A percentile compares a stretch with the other conserved stretches of the same genome.
These are phyloP conservation scores for Dioctria rufipes DNA, from an alignment of 2,888 invertebrate species.

Conservation along the genomic window DNA sequence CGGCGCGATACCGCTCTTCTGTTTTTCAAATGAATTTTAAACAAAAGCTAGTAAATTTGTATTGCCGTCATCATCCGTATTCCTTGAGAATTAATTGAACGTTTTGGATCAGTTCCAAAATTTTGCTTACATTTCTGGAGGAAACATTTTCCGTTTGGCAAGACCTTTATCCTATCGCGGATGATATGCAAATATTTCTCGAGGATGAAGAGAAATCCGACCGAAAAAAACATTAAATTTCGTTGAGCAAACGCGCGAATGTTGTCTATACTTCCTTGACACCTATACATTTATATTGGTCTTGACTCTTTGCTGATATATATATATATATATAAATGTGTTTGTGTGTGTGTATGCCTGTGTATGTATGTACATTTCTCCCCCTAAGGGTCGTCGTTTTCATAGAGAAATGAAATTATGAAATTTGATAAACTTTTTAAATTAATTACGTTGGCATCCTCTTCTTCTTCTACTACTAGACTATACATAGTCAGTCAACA, in stretches of 20 bases:
- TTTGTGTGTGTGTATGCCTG: no score
- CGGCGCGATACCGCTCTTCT: no score
- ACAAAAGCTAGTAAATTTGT: conserved; percentile 31
- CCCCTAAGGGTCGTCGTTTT: no score
- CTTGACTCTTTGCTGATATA: no score
- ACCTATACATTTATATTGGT: conserved; percentile 34
- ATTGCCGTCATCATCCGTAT: conserved; percentile 6
- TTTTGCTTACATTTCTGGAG: conserved; percentile 26
- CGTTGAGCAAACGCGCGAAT: no score
- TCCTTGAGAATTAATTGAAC: conserved; percentile 38
- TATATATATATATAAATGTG: no score
- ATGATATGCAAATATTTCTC: conserved; percentile 33
- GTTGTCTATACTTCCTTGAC: conserved; percentile 2
- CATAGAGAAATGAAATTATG: conserved; percentile 40
- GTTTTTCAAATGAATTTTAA: background rate
- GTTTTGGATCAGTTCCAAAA: conserved; percentile 37
- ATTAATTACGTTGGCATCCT: conserved; percentile 43
- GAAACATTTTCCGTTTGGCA: no score
- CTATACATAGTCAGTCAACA: no score
- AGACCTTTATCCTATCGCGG: conserved; percentile 17
- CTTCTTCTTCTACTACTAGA: conserved; percentile 28
- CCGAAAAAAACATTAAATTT: no score
- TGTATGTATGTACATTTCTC: no score
- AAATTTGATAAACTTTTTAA: conserved; percentile 51
- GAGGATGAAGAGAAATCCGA: conserved; percentile 7